Evolutionary conservation across 1,140 invertebrate species (phyloP).

Genomic region (Harpegnathos saltator): DNA sequence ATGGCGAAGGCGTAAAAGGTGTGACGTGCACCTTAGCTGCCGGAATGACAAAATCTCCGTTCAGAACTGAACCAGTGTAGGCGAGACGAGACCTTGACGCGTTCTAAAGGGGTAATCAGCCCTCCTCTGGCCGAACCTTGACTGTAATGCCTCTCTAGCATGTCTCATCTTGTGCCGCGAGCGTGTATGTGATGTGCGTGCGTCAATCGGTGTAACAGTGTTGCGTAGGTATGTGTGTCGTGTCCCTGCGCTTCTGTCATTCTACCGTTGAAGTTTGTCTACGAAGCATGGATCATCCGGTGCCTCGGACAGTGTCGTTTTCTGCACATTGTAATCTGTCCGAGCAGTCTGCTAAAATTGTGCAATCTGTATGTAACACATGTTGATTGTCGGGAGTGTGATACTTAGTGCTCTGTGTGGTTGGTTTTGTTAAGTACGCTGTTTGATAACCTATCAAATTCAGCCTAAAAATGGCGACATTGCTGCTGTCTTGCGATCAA

Average conservation of each 20-base stretch:
- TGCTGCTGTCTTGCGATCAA: not conserved
- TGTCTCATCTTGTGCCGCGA: slow-evolving; percentile 54
- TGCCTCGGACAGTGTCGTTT: slow-evolving; percentile 5
- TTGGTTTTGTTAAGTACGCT: not conserved
- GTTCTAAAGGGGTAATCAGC: slow-evolving; percentile 86
- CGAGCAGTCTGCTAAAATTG: not conserved
- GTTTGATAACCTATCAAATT: not conserved
- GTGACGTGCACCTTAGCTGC: slow-evolving; percentile 46
- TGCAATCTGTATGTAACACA: not conserved
- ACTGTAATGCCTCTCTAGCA: slow-evolving; percentile 73
- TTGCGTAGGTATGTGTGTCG: slow-evolving; percentile 66
- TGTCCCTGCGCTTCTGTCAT: slow-evolving; percentile 79
- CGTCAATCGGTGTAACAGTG: slow-evolving; percentile 60
- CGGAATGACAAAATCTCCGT: slow-evolving; percentile 6
- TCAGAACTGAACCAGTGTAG: slow-evolving; percentile 23
- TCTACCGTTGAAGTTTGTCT: slow-evolving; percentile 83
- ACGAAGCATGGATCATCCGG: slow-evolving; percentile 74
- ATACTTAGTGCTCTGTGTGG: slow-evolving; percentile 12
- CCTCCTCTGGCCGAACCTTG: slow-evolving; percentile 80
- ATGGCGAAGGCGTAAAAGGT: slow-evolving; percentile 66
- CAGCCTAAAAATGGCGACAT: not conserved
- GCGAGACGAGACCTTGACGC: slow-evolving; percentile 78
- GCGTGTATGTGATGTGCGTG: not conserved
- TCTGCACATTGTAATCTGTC: not conserved
- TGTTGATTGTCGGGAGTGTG: not conserved